Base-by-base conservation (phyloP, 2,797 vertebrate genomes). In the Trachurus trachurus region DNA sequence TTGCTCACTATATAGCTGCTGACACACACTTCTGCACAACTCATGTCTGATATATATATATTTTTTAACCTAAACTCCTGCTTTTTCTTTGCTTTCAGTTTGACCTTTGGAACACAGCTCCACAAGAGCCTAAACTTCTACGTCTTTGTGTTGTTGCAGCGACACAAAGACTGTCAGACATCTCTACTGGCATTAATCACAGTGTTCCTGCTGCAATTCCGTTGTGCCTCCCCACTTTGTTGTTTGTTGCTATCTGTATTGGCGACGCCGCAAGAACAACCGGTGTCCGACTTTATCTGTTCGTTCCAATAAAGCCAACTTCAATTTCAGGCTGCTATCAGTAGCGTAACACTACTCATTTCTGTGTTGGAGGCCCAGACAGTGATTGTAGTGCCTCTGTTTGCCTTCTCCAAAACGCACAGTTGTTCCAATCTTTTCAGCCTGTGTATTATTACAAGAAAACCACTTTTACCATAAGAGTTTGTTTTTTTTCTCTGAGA, bases 251-350 rank as follows among this genome's bases (percentile, higher is more conserved):
- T 1, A 8, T 56, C 26, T 52, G 13, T 22, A 52, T 66, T 45
- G 53, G 6, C 26, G 39, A 39, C 34, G 65, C 45, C 21, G 47
- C 13, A 39, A 68, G 26, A 67, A 29, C 3, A 63, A 62, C 40
- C 58, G 10, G 2, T 64, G 60, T 70, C 44, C 9, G 44, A 13
- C 54, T 66, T 78, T 59, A 78, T 78, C 66, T 45, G 37, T 15
- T 42, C 52, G 60, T 53, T 45, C 34, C 45, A 64, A 45, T 11
- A 61, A 59, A 50, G n/a, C 19, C 39, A 5, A 37, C 66, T 42
- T 44, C 50, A 69, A 44, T 68, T 50, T 26, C 50, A 65, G 71
- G 26, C 65, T 31, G 52, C 47, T 58, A 80, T 80, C 71, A 45
- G 71, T 29, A 39, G 37, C 21, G 49, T 10, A 74, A 45, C 71